phyloP scores from a whole-genome alignment of 2,888 invertebrate genomes.

The Cynaeus angustus region DNA sequence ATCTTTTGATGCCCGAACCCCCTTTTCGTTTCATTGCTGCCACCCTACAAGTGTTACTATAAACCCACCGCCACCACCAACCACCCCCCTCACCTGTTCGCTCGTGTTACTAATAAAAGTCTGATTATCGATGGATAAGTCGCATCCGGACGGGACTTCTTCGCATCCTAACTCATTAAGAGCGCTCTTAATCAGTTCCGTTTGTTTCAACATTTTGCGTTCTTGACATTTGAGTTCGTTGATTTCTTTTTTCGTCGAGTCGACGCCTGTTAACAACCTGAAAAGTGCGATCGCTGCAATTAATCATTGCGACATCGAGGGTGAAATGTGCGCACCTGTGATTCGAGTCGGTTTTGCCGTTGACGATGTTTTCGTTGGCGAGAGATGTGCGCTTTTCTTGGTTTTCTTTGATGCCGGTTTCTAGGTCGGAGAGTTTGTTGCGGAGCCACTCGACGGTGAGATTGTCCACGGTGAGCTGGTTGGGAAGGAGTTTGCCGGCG shows the following conservation, averaged over 20 bases:
- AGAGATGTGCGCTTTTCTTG: conserved; percentile 77
- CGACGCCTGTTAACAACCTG: conserved; percentile 60
- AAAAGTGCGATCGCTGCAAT: conserved; percentile 36
- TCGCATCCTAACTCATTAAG: conserved; percentile 91
- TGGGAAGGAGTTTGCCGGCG: conserved; percentile 89
- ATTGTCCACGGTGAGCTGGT: conserved; percentile 93
- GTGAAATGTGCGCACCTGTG: conserved; percentile 60
- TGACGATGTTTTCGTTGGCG: conserved; percentile 60
- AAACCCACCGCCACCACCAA: conserved; percentile 11
- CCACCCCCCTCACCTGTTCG: conserved; percentile 75
- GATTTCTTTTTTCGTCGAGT: conserved; percentile 78
- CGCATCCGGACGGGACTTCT: conserved; percentile 90
- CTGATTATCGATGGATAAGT: conserved; percentile 77
- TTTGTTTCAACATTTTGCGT: conserved; percentile 86
- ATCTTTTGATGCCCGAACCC: conserved; percentile 76
- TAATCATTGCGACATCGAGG: conserved; percentile 19
- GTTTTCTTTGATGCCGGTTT: conserved; percentile 84
- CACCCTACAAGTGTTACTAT: conserved; percentile 67
- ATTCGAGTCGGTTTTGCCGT: conserved; percentile 67
- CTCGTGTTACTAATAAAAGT: conserved; percentile 79
- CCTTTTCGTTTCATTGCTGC: conserved; percentile 75
- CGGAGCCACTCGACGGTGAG: conserved; percentile 93
- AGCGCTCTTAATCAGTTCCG: conserved; percentile 89
- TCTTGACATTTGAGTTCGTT: conserved; percentile 88
- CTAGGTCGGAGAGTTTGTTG: conserved; percentile 85